phyloP scores from a whole-genome alignment of 2,888 invertebrate genomes.

The Sepiola atlantica region DNA sequence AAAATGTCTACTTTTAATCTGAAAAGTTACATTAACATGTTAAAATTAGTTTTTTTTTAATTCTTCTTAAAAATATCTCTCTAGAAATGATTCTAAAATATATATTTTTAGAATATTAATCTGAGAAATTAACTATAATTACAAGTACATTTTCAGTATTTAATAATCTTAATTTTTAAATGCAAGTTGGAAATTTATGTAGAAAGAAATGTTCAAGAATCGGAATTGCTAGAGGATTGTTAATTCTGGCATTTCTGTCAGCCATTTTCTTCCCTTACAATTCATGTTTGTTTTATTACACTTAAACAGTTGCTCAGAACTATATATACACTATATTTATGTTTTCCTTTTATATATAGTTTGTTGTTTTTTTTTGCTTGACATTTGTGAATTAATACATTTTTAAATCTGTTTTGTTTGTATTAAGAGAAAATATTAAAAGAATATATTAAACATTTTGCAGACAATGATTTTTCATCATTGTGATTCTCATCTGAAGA shows the following conservation, averaged over 20 bases:
- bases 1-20: background rate
- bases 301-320: background rate
- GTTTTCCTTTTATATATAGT: background rate
- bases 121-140: background rate
- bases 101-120: background rate
- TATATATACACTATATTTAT: background rate
- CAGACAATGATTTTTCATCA: background rate
- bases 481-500: background rate
- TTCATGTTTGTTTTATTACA: background rate
- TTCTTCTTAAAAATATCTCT: background rate
- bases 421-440: background rate
- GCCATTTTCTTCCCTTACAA: background rate
- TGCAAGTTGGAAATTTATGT: background rate
- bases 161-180: background rate
- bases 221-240: background rate
- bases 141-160: background rate
- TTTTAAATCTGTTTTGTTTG: background rate
- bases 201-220: background rate
- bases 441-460: background rate
- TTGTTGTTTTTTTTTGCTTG: background rate
- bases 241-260: background rate
- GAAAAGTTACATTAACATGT: background rate
- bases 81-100: background rate
- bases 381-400: background rate
- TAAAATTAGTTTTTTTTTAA: background rate